Evolutionary conservation across 2,888 invertebrate species (phyloP).

Genomic region (Drosophila acutilabella): DNA sequence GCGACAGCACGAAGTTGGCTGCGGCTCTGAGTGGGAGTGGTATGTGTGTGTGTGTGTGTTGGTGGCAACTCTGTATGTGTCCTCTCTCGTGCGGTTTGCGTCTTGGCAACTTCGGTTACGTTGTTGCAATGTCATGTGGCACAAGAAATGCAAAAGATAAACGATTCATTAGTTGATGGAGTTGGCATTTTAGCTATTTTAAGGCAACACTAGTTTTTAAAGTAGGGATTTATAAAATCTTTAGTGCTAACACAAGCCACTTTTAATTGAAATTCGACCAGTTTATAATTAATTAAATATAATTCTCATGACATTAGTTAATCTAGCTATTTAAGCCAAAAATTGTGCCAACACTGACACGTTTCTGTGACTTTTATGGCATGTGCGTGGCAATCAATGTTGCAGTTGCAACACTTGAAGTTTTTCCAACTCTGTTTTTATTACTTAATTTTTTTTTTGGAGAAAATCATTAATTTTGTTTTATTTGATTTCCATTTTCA

Average conservation of each 20-base stretch:
- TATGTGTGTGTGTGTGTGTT: slow-evolving; percentile 8
- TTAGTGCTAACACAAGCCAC: no score
- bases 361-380: slow-evolving; percentile 52
- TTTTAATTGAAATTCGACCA: no score
- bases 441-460: slow-evolving; percentile 38
- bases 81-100: slow-evolving; percentile 56
- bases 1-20: slow-evolving; percentile 1
- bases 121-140: slow-evolving; percentile 71
- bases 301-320: no score
- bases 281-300: no score
- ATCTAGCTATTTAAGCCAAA: no score
- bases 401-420: slow-evolving; percentile 44
- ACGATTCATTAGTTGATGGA: slow-evolving; percentile 79
- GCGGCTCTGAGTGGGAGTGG: slow-evolving; percentile 9
- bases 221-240: no score
- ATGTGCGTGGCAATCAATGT: slow-evolving; percentile 52
- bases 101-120: slow-evolving; percentile 58
- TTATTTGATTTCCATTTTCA: slow-evolving; percentile 49
- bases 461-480: background rate
- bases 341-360: slow-evolving; percentile 35
- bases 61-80: slow-evolving; percentile 29
- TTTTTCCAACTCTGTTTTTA: slow-evolving; percentile 50
- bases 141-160: slow-evolving; percentile 78
- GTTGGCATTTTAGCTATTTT: no score
- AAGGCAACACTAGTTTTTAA: no score